A percentile compares a stretch with the other conserved stretches of the same genome.
These are phyloP conservation scores for Meda fulgida DNA, from an alignment of 2,797 vertebrate species.

Conservation along the genomic window DNA sequence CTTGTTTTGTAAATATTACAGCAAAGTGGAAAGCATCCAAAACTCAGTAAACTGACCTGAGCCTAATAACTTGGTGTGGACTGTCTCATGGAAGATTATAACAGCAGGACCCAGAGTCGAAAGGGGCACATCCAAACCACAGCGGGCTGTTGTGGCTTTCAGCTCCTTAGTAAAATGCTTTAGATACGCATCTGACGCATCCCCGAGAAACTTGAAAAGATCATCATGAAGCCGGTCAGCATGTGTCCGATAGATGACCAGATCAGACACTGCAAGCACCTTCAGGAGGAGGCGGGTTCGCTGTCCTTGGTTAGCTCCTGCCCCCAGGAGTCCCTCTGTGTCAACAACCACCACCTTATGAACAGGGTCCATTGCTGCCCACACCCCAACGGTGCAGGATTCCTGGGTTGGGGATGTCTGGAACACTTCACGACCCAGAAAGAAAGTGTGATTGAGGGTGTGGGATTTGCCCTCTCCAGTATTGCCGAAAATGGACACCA, in stretches of 20 bases:
- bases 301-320: constrained; percentile 94
- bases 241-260: constrained; percentile 96
- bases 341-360: constrained; percentile 94
- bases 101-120: constrained; percentile 96
- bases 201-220: constrained; percentile 98
- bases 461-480: constrained; percentile 98
- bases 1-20: neutral
- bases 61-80: constrained; percentile 95
- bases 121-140: constrained; percentile 94
- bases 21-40: neutral
- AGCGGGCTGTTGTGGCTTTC: constrained; percentile 95
- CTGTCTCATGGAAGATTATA: constrained; percentile 98
- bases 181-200: constrained; percentile 97
- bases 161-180: constrained; percentile 97
- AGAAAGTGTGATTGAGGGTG: constrained; percentile 99
- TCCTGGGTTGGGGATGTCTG: constrained; percentile 96
- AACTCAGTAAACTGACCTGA: constrained; percentile 83
- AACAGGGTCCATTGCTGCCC: constrained; percentile 94
- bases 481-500: constrained; percentile 98
- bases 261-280: constrained; percentile 95
- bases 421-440: constrained; percentile 96
- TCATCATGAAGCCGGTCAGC: constrained; percentile 98
- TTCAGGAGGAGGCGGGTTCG: constrained; percentile 95
- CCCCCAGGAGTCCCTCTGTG: constrained; percentile 95
- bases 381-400: constrained; percentile 97